Percentiles rank a stretch among this genome's conserved stretches.
Evolutionary conservation across 2,888 invertebrate genomes (phyloP).

Genomic region (Ennomos quercinarius): DNA sequence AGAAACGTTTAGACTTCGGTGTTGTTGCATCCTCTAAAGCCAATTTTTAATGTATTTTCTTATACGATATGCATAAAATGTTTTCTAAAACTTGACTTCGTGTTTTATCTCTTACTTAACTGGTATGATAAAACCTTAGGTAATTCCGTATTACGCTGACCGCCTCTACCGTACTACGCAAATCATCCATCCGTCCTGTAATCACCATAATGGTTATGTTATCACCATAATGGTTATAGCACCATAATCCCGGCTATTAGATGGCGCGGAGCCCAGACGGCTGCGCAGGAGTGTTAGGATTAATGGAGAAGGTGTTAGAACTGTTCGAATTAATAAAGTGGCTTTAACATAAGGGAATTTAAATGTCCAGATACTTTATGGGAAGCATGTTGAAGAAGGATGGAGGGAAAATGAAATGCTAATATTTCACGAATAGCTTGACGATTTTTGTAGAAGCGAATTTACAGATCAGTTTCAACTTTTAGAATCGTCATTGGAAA

Average conservation of each 20-base stretch:
- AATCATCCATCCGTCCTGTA: conserved; percentile 3
- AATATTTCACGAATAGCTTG: too few relatives aligned
- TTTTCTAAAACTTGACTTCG: too few relatives aligned
- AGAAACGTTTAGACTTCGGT: too few relatives aligned
- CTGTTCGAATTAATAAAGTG: background rate
- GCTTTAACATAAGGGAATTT: background rate
- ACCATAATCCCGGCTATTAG: conserved; percentile 7
- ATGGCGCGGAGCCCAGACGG: background rate
- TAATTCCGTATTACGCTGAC: background rate
- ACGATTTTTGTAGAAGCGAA: too few relatives aligned
- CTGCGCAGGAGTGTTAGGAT: conserved; percentile 15
- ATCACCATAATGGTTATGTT: conserved; percentile 16
- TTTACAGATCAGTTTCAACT: too few relatives aligned
- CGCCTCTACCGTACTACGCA: conserved; percentile 14
- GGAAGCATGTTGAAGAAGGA: background rate
- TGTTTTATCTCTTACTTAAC: too few relatives aligned
- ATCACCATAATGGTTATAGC: conserved; percentile 12
- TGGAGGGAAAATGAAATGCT: too few relatives aligned
- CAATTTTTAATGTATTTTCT: too few relatives aligned
- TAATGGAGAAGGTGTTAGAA: conserved; percentile 1
- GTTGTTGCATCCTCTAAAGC: too few relatives aligned
- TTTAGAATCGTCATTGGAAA: too few relatives aligned
- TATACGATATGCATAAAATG: too few relatives aligned
- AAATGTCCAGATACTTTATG: background rate
- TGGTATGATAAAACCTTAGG: background rate